Conservation (phyloP, 37 sponge, comb jelly and placozoan genomes). For the Oopsacas minuta region DNA sequence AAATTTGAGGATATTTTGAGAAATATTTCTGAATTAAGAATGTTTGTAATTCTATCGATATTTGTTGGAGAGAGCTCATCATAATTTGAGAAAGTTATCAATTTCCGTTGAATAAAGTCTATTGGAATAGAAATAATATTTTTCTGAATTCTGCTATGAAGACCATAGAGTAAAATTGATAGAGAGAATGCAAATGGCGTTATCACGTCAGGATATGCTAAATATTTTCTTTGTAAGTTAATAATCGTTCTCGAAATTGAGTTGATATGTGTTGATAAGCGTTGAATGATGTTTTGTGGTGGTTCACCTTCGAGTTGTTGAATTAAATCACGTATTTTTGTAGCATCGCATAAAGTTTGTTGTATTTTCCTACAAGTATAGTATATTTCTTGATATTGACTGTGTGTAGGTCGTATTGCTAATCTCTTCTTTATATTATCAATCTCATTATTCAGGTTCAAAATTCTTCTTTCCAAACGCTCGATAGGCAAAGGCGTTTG, state of each 20-base stretch:
- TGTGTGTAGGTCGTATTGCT: neutral
- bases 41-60: neutral
- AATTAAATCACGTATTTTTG: neutral
- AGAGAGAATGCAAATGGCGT: neutral
- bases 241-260: neutral
- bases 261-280: neutral
- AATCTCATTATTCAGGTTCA: neutral
- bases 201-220: neutral
- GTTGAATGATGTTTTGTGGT: neutral
- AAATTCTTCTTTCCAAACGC: conserved; percentile 5
- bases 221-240: neutral
- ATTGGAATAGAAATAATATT: neutral
- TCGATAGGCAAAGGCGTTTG: neutral
- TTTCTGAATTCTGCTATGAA: neutral
- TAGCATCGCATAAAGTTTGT: neutral
- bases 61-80: neutral
- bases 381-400: neutral
- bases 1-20: neutral
- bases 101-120: neutral
- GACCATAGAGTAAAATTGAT: neutral
- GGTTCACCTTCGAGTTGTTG: neutral
- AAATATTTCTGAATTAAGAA: neutral
- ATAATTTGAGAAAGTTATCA: neutral
- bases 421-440: neutral
- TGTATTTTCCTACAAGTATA: neutral